Conservation (phyloP, 2,797 vertebrate species). For the Cuniculus paca region DNA sequence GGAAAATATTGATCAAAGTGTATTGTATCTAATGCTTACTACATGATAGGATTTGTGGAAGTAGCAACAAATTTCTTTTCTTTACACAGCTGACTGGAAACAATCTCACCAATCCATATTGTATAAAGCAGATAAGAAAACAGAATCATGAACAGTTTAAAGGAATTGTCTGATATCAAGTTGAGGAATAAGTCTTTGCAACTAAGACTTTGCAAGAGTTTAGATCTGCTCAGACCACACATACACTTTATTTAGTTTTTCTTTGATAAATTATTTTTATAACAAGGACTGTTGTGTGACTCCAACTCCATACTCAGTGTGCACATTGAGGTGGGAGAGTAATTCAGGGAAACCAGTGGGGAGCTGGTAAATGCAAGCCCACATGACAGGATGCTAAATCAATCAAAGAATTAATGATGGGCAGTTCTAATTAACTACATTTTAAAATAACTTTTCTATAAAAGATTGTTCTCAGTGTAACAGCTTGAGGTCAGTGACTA, state of each 20-base stretch:
- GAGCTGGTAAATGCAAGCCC: not conserved
- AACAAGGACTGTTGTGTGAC: not conserved
- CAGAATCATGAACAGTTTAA: not conserved
- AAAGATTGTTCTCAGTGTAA: not conserved
- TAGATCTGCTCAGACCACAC: not conserved
- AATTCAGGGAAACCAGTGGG: not conserved
- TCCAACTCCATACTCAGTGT: not conserved
- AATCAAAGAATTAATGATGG: not conserved
- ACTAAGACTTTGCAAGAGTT: not conserved
- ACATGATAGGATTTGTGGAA: not conserved
- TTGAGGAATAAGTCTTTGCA: not conserved
- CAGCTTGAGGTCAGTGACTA: conserved; percentile 67
- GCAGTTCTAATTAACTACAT: conserved; percentile 64
- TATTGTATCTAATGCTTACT: not conserved
- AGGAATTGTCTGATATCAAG: not conserved
- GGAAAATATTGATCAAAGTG: not conserved
- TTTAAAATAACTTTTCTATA: conserved; percentile 47
- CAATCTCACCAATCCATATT: not conserved
- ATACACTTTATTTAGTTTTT: not conserved
- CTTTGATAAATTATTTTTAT: conserved; percentile 51
- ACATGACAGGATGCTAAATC: conserved; percentile 33
- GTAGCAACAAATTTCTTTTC: not conserved
- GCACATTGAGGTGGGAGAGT: not conserved
- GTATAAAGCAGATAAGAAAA: not conserved
- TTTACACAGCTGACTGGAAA: not conserved